Evolutionary conservation across 2,113 vertebrate genomes (phyloP).

Genomic region (Xiphophorus maculatus): DNA sequence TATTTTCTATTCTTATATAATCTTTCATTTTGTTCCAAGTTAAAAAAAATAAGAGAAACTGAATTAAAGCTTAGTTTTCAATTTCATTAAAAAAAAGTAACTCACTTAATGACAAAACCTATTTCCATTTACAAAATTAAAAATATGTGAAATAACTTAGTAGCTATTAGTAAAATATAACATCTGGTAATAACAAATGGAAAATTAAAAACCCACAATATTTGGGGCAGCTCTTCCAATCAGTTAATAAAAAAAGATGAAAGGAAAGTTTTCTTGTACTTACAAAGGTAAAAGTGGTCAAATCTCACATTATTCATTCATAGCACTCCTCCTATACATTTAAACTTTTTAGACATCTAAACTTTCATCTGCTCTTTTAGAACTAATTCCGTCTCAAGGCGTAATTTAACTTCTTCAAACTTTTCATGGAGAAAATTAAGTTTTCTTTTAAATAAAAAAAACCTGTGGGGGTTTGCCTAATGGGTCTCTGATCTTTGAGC

Average conservation of each 20-base stretch:
- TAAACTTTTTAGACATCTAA: neutral
- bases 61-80: too few relatives aligned
- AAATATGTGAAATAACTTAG: neutral
- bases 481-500: constrained; percentile 40
- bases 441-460: neutral
- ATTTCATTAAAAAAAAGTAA: too few relatives aligned
- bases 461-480: neutral
- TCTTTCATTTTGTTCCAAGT: too few relatives aligned
- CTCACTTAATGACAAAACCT: too few relatives aligned
- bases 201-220: neutral
- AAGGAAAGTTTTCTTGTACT: too few relatives aligned
- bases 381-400: neutral
- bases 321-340: neutral
- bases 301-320: neutral
- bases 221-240: neutral
- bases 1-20: too few relatives aligned
- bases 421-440: constrained; percentile 31
- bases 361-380: neutral
- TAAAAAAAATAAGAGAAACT: too few relatives aligned
- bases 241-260: neutral
- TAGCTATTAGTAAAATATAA: neutral
- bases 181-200: neutral
- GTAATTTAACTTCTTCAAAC: constrained; percentile 27
- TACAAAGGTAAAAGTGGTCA: neutral
- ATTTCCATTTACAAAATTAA: neutral